Conservation (phyloP, 2,113 vertebrate genomes). For the Merops nubicus region DNA sequence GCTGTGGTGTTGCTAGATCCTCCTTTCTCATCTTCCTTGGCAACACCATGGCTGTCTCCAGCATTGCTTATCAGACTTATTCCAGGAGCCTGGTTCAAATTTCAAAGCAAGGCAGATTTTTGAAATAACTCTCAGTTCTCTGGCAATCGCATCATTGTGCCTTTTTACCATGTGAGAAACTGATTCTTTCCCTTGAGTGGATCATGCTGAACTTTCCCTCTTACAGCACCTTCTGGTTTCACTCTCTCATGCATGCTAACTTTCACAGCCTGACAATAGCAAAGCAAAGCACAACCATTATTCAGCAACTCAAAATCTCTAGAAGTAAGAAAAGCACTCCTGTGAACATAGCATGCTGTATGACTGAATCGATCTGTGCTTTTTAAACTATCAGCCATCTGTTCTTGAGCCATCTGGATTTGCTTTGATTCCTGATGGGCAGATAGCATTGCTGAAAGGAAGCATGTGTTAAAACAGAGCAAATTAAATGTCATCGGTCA, state of each 20-base stretch:
- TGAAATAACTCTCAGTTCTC: neutral
- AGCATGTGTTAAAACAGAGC: constrained; percentile 40
- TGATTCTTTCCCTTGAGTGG: neutral
- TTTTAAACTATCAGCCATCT: constrained; percentile 44
- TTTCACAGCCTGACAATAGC: neutral
- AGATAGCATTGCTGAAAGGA: constrained; percentile 38
- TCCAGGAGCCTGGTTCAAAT: neutral
- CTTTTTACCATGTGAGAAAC: neutral
- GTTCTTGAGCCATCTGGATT: constrained; percentile 52
- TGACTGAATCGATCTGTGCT: neutral
- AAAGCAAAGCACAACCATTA: constrained; percentile 9
- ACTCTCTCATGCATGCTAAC: neutral
- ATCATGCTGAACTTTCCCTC: neutral
- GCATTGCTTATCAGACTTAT: neutral
- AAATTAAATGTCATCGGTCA: constrained; percentile 20
- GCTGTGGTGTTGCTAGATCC: neutral
- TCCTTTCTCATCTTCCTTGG: neutral
- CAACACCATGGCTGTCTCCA: neutral
- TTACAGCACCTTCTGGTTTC: neutral
- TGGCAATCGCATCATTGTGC: neutral
- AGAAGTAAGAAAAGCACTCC: neutral
- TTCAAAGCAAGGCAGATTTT: constrained; percentile 3
- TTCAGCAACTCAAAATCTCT: constrained; percentile 1
- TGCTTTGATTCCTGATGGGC: constrained; percentile 35
- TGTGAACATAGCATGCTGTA: neutral